Percentiles rank a stretch among this genome's conserved stretches.
Evolutionary conservation across 2,797 vertebrate species (phyloP).

Genomic region (Xiphophorus birchmanni): DNA sequence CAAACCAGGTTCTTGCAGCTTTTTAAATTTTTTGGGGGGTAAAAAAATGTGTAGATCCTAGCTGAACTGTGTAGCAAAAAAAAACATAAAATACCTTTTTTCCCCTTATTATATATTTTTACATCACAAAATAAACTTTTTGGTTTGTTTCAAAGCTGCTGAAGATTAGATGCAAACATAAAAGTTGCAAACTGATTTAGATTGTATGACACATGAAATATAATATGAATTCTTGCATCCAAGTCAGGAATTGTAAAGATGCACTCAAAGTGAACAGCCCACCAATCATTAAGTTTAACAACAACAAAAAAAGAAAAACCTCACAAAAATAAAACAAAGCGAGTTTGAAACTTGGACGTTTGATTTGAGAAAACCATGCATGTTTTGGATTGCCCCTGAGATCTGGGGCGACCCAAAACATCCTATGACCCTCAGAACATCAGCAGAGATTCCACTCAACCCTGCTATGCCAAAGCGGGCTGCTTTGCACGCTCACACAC

Average conservation of each 20-base stretch:
- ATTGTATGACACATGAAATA: not conserved
- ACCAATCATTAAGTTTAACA: not conserved
- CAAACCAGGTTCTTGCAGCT: not conserved
- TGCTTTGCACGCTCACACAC: slow-evolving; percentile 22
- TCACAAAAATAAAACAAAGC: not conserved
- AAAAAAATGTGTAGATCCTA: not conserved
- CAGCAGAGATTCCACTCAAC: not conserved
- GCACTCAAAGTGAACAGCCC: not conserved
- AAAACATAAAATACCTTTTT: not conserved
- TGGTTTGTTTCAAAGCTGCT: not conserved
- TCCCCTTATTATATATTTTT: not conserved
- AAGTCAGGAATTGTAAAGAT: not conserved
- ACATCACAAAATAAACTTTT: not conserved
- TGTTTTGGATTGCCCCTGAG: not conserved
- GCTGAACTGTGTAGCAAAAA: not conserved
- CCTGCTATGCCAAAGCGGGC: slow-evolving; percentile 19
- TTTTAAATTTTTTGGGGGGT: not conserved
- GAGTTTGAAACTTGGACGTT: not conserved
- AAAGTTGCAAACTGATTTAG: not conserved
- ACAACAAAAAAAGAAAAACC: not conserved
- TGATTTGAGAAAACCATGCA: not conserved
- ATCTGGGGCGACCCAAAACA: not conserved
- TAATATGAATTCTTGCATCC: not conserved
- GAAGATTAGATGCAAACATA: not conserved
- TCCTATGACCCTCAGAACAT: slow-evolving; percentile 22